Evolutionary conservation across 2,888 invertebrate species (phyloP).

Genomic region (Cephonodes hylas): DNA sequence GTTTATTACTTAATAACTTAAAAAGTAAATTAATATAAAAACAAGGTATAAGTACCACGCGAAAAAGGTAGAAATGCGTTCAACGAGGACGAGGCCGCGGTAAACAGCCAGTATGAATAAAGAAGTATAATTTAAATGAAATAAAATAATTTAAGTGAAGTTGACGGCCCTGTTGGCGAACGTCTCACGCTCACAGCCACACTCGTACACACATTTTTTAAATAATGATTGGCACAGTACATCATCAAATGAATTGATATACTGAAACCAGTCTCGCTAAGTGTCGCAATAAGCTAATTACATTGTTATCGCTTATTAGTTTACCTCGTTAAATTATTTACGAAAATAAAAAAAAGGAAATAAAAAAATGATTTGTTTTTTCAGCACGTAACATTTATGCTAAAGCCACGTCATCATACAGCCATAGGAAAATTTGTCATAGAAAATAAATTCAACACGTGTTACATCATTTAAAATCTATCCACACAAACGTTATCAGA

Average conservation of each 20-base stretch:
- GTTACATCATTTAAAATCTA: background rate
- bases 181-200: slow-evolving; percentile 34
- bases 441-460: background rate
- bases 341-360: background rate
- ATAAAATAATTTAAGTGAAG: background rate
- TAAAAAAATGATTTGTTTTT: background rate
- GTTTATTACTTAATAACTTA: no score
- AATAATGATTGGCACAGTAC: slow-evolving; percentile 62
- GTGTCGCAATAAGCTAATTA: slow-evolving; percentile 22
- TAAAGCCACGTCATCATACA: background rate
- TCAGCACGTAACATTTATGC: background rate
- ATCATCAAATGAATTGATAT: slow-evolving; percentile 20
- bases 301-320: slow-evolving; percentile 18
- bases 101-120: background rate
- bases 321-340: slow-evolving; percentile 14
- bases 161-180: slow-evolving; percentile 42
- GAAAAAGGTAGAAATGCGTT: no score
- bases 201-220: slow-evolving; percentile 51
- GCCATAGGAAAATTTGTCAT: background rate
- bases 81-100: no score
- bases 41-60: no score
- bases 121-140: background rate
- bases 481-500: background rate
- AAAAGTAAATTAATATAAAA: no score
- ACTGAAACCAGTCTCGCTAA: slow-evolving; percentile 15